Evolutionary conservation across 2,797 vertebrate species (phyloP).

Genomic region (Basileuterus tristriatus): DNA sequence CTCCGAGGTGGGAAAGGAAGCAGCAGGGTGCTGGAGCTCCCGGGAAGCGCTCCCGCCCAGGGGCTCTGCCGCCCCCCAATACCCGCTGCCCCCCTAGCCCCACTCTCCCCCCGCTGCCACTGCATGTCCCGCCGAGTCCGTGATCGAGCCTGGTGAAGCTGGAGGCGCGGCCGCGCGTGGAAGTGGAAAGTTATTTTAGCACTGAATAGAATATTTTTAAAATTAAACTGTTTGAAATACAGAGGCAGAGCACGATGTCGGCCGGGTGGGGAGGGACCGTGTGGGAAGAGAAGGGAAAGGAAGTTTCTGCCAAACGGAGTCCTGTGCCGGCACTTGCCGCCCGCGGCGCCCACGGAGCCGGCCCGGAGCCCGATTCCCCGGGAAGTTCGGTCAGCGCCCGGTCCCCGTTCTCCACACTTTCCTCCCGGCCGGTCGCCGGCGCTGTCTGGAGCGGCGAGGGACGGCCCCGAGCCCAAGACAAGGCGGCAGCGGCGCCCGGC

Average conservation of each 20-base stretch:
- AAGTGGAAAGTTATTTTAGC: slow-evolving; percentile 80
- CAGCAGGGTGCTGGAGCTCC: neutral
- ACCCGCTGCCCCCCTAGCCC: neutral
- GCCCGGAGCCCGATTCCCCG: neutral
- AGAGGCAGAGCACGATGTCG: neutral
- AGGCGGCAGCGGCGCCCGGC: neutral
- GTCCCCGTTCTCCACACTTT: neutral
- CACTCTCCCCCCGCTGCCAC: neutral
- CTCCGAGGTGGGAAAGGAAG: neutral
- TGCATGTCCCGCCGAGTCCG: slow-evolving; percentile 73
- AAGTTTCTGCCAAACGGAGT: neutral
- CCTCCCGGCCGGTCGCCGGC: too few relatives aligned
- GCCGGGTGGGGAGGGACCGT: neutral
- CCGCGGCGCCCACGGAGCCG: neutral
- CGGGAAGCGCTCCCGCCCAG: neutral
- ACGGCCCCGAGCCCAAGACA: too few relatives aligned
- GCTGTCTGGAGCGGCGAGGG: neutral
- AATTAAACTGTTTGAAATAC: slow-evolving; percentile 81
- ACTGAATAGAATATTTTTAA: slow-evolving; percentile 82
- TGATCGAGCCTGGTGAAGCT: slow-evolving; percentile 65
- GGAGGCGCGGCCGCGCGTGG: slow-evolving; percentile 39
- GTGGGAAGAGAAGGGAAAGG: too few relatives aligned
- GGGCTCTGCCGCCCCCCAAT: neutral
- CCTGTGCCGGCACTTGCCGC: neutral
- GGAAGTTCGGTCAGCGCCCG: neutral